phyloP scores from a whole-genome alignment of 2,888 invertebrate genomes.

The Rosalia funebris region DNA sequence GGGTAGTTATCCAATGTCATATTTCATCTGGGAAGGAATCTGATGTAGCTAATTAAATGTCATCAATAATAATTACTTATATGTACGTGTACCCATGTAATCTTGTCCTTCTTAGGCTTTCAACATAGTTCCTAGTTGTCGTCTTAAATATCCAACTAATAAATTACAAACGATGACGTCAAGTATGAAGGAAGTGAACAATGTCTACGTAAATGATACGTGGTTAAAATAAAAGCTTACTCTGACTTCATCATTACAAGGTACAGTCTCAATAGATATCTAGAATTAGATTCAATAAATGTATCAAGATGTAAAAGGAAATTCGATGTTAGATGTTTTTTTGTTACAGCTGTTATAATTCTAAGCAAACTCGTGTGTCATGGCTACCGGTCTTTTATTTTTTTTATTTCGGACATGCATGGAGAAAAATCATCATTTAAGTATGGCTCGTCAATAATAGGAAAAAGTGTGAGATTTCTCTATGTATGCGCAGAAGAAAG shows the following conservation, averaged over 20 bases:
- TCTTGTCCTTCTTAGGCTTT: neutral
- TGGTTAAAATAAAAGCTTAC: neutral
- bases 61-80: neutral
- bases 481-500: too few relatives aligned
- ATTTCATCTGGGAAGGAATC: neutral
- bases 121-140: neutral
- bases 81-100: neutral
- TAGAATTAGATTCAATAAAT: constrained; percentile 21
- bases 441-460: too few relatives aligned
- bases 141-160: neutral
- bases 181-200: neutral
- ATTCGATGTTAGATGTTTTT: too few relatives aligned
- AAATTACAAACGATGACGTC: neutral
- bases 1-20: neutral
- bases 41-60: neutral
- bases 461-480: too few relatives aligned
- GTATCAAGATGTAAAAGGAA: constrained; percentile 13
- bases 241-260: constrained; percentile 8
- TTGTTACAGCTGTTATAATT: too few relatives aligned
- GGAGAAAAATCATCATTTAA: too few relatives aligned
- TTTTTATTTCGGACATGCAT: too few relatives aligned
- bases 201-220: neutral
- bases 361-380: too few relatives aligned
- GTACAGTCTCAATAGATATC: constrained; percentile 12
- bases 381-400: too few relatives aligned